Conservation (phyloP, 2,797 vertebrate genomes). For the Pyrocephalus nanus region DNA sequence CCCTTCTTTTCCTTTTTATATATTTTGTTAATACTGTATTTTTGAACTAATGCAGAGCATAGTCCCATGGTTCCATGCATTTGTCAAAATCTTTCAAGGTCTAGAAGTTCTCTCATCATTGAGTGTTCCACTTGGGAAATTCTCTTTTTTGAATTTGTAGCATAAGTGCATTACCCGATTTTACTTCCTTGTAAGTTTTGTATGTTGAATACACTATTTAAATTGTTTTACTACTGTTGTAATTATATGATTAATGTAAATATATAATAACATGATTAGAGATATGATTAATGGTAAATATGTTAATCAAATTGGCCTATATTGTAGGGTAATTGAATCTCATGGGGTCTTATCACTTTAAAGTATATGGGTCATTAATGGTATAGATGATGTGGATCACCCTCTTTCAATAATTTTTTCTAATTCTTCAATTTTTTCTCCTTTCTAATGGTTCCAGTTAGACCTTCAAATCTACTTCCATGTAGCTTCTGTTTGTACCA, state of each 20-base stretch:
- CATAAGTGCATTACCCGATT: neutral
- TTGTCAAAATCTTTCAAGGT: neutral
- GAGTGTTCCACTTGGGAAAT: neutral
- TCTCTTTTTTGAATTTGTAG: neutral
- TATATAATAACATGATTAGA: neutral
- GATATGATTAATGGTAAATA: neutral
- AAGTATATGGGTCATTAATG: neutral
- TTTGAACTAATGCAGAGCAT: neutral
- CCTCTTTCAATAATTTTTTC: neutral
- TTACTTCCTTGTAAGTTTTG: neutral
- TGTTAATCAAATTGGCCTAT: neutral
- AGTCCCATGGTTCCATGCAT: neutral
- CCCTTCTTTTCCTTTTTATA: rapidly evolving
- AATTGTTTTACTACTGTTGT: neutral
- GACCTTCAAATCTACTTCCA: neutral
- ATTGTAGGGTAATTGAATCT: neutral
- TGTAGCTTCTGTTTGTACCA: neutral
- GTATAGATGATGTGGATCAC: neutral
- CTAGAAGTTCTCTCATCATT: neutral
- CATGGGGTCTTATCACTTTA: neutral
- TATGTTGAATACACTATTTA: neutral
- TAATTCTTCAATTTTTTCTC: neutral
- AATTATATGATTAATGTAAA: neutral
- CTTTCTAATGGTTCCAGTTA: neutral
- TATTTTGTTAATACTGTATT: neutral